A percentile compares a stretch with the other conserved stretches of the same genome.
phyloP scores from a whole-genome alignment of 2,888 invertebrate genomes.

The Lithosia quadra region DNA sequence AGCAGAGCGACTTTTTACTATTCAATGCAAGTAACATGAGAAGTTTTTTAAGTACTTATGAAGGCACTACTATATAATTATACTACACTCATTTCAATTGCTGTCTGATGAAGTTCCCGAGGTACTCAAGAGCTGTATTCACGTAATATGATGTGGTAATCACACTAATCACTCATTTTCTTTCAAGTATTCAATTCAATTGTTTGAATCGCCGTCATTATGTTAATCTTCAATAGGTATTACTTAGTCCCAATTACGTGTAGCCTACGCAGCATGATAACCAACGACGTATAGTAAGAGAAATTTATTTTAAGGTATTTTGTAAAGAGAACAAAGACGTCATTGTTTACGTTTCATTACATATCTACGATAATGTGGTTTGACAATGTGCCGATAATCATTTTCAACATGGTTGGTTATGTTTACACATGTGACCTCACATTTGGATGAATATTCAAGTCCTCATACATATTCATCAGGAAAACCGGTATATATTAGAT shows the following conservation, averaged over 20 bases:
- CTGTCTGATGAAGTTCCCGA: background rate
- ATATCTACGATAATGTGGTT: background rate
- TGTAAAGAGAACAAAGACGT: constrained; percentile 5
- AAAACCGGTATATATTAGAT: background rate
- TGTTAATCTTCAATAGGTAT: background rate
- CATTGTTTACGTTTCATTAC: background rate
- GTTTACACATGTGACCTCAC: constrained; percentile 7
- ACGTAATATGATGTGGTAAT: background rate
- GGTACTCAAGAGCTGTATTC: background rate
- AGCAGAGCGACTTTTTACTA: no score
- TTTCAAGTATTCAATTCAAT: background rate
- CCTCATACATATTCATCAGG: constrained; percentile 14
- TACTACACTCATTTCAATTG: no score
- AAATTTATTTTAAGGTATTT: background rate
- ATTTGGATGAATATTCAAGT: constrained; percentile 15
- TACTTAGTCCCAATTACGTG: background rate
- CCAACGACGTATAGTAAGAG: background rate
- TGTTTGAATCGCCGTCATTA: background rate
- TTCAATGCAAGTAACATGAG: no score
- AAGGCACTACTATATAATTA: no score
- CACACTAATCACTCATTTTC: no score
- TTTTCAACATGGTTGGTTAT: background rate
- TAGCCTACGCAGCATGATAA: background rate
- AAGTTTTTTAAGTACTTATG: no score
- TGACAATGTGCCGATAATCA: constrained; percentile 9